Conservation (phyloP, 2,888 invertebrate genomes). For the Lypha dubia region DNA sequence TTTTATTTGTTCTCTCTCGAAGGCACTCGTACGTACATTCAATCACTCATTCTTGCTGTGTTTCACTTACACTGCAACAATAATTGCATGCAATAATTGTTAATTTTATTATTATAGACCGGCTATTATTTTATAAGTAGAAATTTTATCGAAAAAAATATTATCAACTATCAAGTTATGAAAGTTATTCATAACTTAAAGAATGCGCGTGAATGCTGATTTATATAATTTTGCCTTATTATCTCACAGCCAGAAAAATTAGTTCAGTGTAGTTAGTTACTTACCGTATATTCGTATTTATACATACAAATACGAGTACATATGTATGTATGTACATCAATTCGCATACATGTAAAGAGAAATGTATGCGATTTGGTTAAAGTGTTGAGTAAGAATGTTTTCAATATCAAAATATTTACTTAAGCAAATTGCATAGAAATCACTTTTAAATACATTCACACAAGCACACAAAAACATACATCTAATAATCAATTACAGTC, state of each 20-base stretch:
- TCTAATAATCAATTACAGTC: constrained; percentile 7
- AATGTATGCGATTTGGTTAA: constrained; percentile 54
- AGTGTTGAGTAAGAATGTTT: constrained; percentile 68
- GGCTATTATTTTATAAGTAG: no score
- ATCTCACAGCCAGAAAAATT: neutral
- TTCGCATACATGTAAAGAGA: neutral
- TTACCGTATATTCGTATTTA: neutral
- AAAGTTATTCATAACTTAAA: no score
- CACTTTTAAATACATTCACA: constrained; percentile 65
- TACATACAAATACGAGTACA: no score
- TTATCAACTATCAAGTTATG: no score
- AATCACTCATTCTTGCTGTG: constrained; percentile 8
- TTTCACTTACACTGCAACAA: neutral
- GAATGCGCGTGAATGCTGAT: neutral
- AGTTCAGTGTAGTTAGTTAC: constrained; percentile 2
- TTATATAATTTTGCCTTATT: neutral
- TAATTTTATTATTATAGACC: neutral
- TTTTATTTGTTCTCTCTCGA: constrained; percentile 49
- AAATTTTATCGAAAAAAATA: no score
- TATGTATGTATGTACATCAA: constrained; percentile 7
- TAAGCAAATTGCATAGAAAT: constrained; percentile 71
- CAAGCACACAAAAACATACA: constrained; percentile 1
- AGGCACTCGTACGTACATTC: constrained; percentile 12
- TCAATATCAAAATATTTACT: constrained; percentile 70
- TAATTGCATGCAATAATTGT: neutral